These are phyloP conservation scores for Tetranychus urticae DNA, from an alignment of 1,140 invertebrate genomes.

Conservation along the genomic window DNA sequence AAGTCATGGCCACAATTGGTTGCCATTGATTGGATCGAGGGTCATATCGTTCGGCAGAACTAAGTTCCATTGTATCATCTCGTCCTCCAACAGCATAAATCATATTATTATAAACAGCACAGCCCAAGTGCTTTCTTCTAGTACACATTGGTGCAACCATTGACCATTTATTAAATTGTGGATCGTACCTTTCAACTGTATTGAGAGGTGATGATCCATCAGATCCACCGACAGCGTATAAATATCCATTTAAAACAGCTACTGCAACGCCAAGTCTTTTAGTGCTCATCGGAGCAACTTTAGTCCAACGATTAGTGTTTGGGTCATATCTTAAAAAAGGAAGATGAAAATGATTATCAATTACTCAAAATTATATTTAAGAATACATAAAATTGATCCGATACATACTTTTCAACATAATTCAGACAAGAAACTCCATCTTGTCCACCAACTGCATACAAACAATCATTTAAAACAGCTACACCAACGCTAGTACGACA, in stretches of 20 bases:
- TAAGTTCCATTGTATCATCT: conserved; percentile 90
- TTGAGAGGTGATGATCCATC: conserved; percentile 89
- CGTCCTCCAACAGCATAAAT: conserved; percentile 89
- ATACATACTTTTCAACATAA: conserved; percentile 31
- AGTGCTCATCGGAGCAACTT: conserved; percentile 91
- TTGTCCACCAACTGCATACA: conserved; percentile 70
- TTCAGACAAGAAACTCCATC: conserved; percentile 67
- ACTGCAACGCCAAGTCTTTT: conserved; percentile 87
- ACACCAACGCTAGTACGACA: conserved; percentile 93
- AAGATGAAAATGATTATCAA: background rate
- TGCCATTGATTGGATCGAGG: conserved; percentile 88
- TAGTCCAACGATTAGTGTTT: conserved; percentile 88
- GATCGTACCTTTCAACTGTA: conserved; percentile 76
- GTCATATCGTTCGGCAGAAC: conserved; percentile 83
- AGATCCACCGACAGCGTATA: conserved; percentile 90
- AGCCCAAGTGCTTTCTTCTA: conserved; percentile 86
- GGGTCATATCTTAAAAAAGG: conserved; percentile 55
- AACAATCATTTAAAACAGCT: conserved; percentile 75
- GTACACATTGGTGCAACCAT: conserved; percentile 88
- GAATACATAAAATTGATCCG: background rate
- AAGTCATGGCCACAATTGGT: conserved; percentile 95
- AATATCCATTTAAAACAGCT: conserved; percentile 73
- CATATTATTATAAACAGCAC: conserved; percentile 91
- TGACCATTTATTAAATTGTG: conserved; percentile 88
- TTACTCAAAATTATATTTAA: background rate